Evolutionary conservation across 1,140 invertebrate species (phyloP).

Genomic region (Ephestia elutella): DNA sequence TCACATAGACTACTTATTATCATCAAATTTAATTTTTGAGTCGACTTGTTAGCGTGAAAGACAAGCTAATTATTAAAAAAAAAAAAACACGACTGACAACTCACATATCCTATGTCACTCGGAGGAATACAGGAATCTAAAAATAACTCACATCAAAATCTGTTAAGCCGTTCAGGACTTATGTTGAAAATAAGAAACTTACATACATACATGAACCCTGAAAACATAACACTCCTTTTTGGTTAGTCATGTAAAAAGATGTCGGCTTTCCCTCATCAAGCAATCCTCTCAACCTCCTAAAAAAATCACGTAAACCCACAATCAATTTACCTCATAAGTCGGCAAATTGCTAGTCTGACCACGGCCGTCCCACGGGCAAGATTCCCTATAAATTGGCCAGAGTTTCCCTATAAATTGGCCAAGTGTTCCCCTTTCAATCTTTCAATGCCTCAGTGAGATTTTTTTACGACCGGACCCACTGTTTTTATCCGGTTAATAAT

Average conservation of each 20-base stretch:
- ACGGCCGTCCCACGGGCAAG: slow-evolving; percentile 46
- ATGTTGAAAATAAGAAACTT: too few relatives aligned
- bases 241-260: too few relatives aligned
- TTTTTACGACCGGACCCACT: slow-evolving; percentile 27
- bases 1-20: too few relatives aligned
- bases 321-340: slow-evolving; percentile 29
- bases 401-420: slow-evolving; percentile 59
- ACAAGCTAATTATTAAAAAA: too few relatives aligned
- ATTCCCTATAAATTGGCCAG: slow-evolving; percentile 61
- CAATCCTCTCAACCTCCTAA: slow-evolving; percentile 5
- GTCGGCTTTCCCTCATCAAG: not conserved
- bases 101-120: too few relatives aligned
- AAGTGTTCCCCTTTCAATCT: slow-evolving; percentile 64
- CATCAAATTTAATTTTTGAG: too few relatives aligned
- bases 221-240: not conserved
- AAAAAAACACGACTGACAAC: too few relatives aligned
- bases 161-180: too few relatives aligned
- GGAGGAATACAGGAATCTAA: too few relatives aligned
- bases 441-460: slow-evolving; percentile 44
- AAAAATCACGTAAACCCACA: slow-evolving; percentile 19
- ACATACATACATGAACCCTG: too few relatives aligned
- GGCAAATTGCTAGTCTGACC: slow-evolving; percentile 48
- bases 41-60: too few relatives aligned
- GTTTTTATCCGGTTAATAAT: slow-evolving; percentile 9
- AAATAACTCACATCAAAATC: too few relatives aligned